Evolutionary conservation across 2,113 vertebrate genomes (phyloP).

Genomic region (Eleginops maclovinus): DNA sequence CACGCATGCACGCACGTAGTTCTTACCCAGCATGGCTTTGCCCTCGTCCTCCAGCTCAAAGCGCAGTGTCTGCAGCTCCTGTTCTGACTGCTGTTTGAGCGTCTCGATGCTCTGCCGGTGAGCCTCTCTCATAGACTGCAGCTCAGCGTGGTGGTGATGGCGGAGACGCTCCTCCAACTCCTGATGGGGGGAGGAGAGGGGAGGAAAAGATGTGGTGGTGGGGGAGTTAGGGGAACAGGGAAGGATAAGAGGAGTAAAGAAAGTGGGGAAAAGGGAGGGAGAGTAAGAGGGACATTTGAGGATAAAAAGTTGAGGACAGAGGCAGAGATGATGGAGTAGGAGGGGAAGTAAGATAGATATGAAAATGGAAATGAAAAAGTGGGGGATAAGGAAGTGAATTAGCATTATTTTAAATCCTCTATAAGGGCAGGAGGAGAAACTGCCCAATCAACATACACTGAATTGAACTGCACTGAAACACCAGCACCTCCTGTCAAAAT

Average conservation of each 20-base stretch:
- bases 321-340: neutral
- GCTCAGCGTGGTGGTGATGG: conserved; percentile 92
- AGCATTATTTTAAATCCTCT: conserved; percentile 10
- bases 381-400: conserved; percentile 1
- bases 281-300: neutral
- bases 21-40: conserved; percentile 95
- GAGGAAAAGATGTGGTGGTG: too few relatives aligned
- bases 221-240: neutral
- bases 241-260: neutral
- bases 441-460: neutral
- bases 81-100: conserved; percentile 94
- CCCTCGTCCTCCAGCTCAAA: conserved; percentile 98
- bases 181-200: conserved; percentile 70
- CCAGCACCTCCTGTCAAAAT: neutral
- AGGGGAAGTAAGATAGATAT: neutral
- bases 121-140: conserved; percentile 92
- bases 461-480: conserved; percentile 1
- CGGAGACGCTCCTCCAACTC: conserved; percentile 93
- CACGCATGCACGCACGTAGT: conserved; percentile 11
- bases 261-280: neutral
- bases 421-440: neutral
- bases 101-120: conserved; percentile 95
- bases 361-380: conserved; percentile 13
- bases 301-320: conserved; percentile 1
- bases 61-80: conserved; percentile 96